Evolutionary conservation across 2,888 invertebrate species (phyloP).

Genomic region (Ectropis crepuscularia): DNA sequence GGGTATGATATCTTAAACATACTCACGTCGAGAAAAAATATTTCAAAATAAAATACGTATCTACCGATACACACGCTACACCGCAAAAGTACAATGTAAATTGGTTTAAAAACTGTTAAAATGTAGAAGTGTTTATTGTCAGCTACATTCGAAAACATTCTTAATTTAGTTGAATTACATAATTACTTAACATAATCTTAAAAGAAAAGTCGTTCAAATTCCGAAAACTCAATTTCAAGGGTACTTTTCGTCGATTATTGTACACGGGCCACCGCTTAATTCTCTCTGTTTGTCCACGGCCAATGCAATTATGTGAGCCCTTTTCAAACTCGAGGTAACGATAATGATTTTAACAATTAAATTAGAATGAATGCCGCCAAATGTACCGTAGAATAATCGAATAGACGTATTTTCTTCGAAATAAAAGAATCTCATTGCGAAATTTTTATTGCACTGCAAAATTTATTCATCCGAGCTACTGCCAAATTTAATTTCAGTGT

Average conservation of each 20-base stretch:
- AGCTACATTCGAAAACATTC: too few relatives aligned
- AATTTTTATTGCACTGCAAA: constrained; percentile 20
- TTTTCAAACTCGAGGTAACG: constrained; percentile 22
- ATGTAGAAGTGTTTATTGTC: too few relatives aligned
- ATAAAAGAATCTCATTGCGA: constrained; percentile 14
- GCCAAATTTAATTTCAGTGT: constrained; percentile 44
- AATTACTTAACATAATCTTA: too few relatives aligned
- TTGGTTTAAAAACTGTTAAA: too few relatives aligned
- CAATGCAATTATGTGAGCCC: constrained; percentile 27
- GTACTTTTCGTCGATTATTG: too few relatives aligned
- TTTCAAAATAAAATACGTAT: too few relatives aligned
- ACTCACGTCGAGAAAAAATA: too few relatives aligned
- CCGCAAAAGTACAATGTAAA: too few relatives aligned
- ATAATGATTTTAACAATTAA: constrained; percentile 27
- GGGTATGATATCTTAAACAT: too few relatives aligned
- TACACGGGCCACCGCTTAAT: constrained; percentile 28
- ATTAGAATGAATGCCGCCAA: constrained; percentile 18
- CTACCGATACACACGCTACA: too few relatives aligned
- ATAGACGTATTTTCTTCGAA: constrained; percentile 13
- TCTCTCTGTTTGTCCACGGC: constrained; percentile 37
- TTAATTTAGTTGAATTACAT: too few relatives aligned
- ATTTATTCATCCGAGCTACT: constrained; percentile 36
- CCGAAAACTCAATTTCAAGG: neutral
- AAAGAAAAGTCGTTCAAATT: neutral
- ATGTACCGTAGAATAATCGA: constrained; percentile 11